phyloP scores from a whole-genome alignment of 1,140 invertebrate genomes.

The Melitaea cinxia region DNA sequence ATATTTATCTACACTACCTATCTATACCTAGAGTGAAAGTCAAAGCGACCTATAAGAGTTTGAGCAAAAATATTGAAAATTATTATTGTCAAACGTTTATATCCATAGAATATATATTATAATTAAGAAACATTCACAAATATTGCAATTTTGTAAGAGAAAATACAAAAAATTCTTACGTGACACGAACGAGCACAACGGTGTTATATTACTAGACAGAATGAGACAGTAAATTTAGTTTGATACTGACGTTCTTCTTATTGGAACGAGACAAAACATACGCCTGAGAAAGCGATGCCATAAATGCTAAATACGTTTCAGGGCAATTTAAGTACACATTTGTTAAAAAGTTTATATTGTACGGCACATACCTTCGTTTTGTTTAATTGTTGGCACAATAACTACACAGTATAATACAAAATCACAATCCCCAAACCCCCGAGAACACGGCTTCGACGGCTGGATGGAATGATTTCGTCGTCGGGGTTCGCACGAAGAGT shows the following conservation, averaged over 20 bases:
- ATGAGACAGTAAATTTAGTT: constrained; percentile 70
- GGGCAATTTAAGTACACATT: constrained; percentile 53
- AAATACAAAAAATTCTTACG: constrained; percentile 80
- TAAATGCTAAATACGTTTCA: constrained; percentile 75
- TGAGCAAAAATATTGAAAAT: constrained; percentile 38
- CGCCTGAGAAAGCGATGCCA: constrained; percentile 80
- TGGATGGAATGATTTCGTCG: constrained; percentile 81
- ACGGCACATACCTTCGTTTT: constrained; percentile 71
- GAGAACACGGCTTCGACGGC: constrained; percentile 79
- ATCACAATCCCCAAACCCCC: constrained; percentile 78
- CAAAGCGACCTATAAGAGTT: constrained; percentile 67
- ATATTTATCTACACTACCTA: constrained; percentile 74
- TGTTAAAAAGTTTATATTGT: constrained; percentile 48
- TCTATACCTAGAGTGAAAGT: constrained; percentile 81
- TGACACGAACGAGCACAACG: constrained; percentile 81
- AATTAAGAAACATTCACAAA: constrained; percentile 50
- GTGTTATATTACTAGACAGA: constrained; percentile 81
- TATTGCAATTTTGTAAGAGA: constrained; percentile 65
- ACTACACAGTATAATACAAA: constrained; percentile 75
- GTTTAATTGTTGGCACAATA: constrained; percentile 76
- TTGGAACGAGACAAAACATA: constrained; percentile 72
- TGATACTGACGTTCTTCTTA: constrained; percentile 65
- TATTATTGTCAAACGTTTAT: constrained; percentile 41
- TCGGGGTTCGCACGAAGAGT: constrained; percentile 79
- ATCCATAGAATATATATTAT: constrained; percentile 43